phyloP scores from a whole-genome alignment of 1,140 invertebrate genomes.

The Phenacoccus solenopsis region DNA sequence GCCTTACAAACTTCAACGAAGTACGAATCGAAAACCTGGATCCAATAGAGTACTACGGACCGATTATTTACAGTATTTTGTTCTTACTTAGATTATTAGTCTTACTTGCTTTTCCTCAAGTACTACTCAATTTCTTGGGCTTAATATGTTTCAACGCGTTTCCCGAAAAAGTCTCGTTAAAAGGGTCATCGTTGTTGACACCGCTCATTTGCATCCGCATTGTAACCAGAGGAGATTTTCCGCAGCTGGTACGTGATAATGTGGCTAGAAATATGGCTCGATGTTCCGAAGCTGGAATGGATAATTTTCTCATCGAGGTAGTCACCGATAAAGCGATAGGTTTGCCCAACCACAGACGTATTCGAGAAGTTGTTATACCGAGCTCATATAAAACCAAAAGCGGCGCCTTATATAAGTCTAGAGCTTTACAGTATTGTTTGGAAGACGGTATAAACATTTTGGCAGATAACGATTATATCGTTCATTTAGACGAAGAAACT shows the following conservation, averaged over 20 bases:
- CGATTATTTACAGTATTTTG: slow-evolving; percentile 49
- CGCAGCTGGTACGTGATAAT: slow-evolving; percentile 80
- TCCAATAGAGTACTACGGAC: slow-evolving; percentile 67
- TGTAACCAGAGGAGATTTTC: slow-evolving; percentile 90
- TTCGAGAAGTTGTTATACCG: slow-evolving; percentile 77
- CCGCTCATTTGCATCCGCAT: slow-evolving; percentile 92
- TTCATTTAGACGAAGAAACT: slow-evolving; percentile 98
- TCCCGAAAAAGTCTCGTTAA: slow-evolving; percentile 79
- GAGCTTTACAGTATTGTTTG: slow-evolving; percentile 90
- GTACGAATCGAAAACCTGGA: slow-evolving; percentile 45
- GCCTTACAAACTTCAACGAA: slow-evolving; percentile 48
- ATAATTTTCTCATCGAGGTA: slow-evolving; percentile 95
- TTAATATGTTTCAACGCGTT: slow-evolving; percentile 89
- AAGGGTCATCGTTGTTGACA: slow-evolving; percentile 76
- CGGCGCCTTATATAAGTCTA: slow-evolving; percentile 86
- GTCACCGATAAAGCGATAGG: slow-evolving; percentile 84
- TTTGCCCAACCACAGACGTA: slow-evolving; percentile 53
- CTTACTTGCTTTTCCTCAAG: slow-evolving; percentile 76
- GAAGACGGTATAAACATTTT: slow-evolving; percentile 82
- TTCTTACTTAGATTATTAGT: slow-evolving; percentile 70
- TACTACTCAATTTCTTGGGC: slow-evolving; percentile 82
- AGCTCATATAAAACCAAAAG: slow-evolving; percentile 70
- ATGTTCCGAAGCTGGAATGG: slow-evolving; percentile 77
- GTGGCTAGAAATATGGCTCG: slow-evolving; percentile 78
- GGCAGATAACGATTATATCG: slow-evolving; percentile 87